These are phyloP conservation scores for Glossophaga mutica DNA, from an alignment of 2,797 vertebrate species.

Conservation along the genomic window DNA sequence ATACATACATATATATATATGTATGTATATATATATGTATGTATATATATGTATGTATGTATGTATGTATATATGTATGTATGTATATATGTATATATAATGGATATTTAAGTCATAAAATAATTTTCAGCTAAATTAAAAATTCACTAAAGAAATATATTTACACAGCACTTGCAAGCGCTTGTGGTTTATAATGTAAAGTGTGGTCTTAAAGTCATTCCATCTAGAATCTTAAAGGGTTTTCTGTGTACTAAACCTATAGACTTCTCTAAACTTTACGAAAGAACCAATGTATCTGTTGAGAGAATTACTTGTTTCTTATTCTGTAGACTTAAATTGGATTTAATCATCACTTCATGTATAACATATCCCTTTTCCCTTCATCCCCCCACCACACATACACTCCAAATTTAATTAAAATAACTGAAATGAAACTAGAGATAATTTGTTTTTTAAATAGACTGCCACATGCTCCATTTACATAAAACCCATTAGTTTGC, in stretches of 20 bases:
- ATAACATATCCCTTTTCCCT: slow-evolving; percentile 78
- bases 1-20: background rate
- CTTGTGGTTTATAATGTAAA: slow-evolving; percentile 3
- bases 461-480: slow-evolving; percentile 88
- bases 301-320: slow-evolving; percentile 78
- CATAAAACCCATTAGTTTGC: slow-evolving; percentile 88
- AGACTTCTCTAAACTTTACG: slow-evolving; percentile 68
- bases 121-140: background rate
- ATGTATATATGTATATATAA: no score
- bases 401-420: slow-evolving; percentile 88
- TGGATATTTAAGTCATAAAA: slow-evolving; percentile 16
- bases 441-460: slow-evolving; percentile 90
- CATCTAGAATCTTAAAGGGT: background rate
- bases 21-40: background rate
- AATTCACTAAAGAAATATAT: background rate
- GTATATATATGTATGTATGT: no score
- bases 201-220: background rate
- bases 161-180: background rate
- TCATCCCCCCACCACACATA: slow-evolving; percentile 70
- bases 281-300: slow-evolving; percentile 69
- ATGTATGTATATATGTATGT: no score
- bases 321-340: slow-evolving; percentile 80
- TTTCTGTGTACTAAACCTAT: slow-evolving; percentile 41
- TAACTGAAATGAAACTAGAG: slow-evolving; percentile 88
- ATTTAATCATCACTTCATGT: slow-evolving; percentile 84